Evolutionary conservation across 2,888 invertebrate genomes (phyloP).

Genomic region (Drosophila buzzatii): DNA sequence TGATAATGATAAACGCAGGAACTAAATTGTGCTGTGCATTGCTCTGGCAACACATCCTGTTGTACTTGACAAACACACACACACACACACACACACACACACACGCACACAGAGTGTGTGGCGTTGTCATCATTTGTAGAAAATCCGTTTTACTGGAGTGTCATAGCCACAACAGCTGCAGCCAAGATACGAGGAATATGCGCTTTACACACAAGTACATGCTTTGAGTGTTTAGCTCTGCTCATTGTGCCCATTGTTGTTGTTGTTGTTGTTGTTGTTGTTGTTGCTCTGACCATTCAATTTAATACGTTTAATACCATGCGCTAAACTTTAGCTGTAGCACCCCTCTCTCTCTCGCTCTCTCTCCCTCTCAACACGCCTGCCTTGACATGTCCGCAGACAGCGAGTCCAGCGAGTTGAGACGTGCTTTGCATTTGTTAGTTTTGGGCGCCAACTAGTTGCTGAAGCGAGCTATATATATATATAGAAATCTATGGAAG

Average conservation of each 20-base stretch:
- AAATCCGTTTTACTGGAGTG: conserved; percentile 44
- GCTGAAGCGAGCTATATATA: conserved; percentile 12
- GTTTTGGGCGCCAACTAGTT: conserved; percentile 32
- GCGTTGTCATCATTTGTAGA: conserved; percentile 36
- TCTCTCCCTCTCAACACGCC: background rate
- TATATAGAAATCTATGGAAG: background rate
- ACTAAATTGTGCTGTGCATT: conserved; percentile 48
- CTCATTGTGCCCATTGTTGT: conserved; percentile 15
- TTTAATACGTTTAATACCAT: conserved; percentile 61
- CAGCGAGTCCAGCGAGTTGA: conserved; percentile 12
- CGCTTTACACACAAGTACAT: conserved; percentile 12
- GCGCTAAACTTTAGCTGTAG: conserved; percentile 50
- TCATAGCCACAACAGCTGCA: conserved; percentile 37
- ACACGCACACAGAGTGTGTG: background rate
- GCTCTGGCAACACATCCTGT: conserved; percentile 42
- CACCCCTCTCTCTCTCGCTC: too few relatives aligned
- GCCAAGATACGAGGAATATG: conserved; percentile 29
- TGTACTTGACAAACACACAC: conserved; percentile 21
- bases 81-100: conserved; percentile 2
- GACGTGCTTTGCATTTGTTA: conserved; percentile 51
- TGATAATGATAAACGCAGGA: conserved; percentile 27
- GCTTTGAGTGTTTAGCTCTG: conserved; percentile 22
- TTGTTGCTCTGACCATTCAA: conserved; percentile 53
- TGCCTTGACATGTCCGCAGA: background rate
- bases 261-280: conserved; percentile 12